Percentiles rank a stretch among this genome's conserved stretches.
Conservation (phyloP, 2,888 invertebrate genomes). For the Cacoxenus indagator region DNA sequence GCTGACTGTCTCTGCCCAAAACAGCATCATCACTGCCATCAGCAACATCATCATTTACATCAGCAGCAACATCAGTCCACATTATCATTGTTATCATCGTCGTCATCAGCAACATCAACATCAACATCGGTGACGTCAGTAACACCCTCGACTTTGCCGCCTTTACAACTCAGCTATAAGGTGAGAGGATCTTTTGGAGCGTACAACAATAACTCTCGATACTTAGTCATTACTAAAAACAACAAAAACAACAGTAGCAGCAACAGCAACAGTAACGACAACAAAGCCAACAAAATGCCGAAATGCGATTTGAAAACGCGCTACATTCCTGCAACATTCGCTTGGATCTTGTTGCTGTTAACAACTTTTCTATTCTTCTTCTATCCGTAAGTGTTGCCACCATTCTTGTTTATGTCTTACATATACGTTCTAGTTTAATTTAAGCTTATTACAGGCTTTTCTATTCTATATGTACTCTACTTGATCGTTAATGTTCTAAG, state of each 20-base stretch:
- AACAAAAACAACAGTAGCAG: too few relatives aligned
- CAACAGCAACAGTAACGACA: conserved; percentile 25
- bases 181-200: too few relatives aligned
- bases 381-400: conserved; percentile 89
- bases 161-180: too few relatives aligned
- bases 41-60: conserved; percentile 27
- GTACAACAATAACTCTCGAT: too few relatives aligned
- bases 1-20: background rate
- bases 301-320: conserved; percentile 97
- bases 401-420: background rate
- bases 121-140: background rate
- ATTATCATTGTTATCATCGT: background rate
- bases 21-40: too few relatives aligned
- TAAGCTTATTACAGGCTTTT: too few relatives aligned
- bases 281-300: conserved; percentile 77
- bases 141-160: background rate
- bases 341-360: conserved; percentile 95
- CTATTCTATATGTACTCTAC: too few relatives aligned
- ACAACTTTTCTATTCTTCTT: conserved; percentile 96
- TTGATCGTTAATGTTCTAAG: too few relatives aligned
- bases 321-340: conserved; percentile 98
- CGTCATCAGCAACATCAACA: conserved; percentile 26
- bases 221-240: too few relatives aligned
- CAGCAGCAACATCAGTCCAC: conserved; percentile 11
- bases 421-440: too few relatives aligned